Evolutionary conservation across 2,888 invertebrate genomes (phyloP).

Genomic region (Lycaena phlaeas): DNA sequence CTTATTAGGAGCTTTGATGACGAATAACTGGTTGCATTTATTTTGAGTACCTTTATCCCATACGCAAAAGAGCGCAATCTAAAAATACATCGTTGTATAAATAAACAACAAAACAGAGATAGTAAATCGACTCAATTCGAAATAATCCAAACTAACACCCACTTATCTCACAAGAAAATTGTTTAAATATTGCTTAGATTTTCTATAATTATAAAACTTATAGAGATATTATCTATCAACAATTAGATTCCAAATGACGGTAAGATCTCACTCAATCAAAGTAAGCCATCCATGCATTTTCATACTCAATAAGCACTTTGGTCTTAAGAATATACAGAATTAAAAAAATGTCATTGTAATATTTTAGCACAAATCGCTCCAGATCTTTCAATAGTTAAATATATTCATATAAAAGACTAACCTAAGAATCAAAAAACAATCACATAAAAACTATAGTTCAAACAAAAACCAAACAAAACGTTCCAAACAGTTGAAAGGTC

Average conservation of each 20-base stretch:
- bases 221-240: constrained; percentile 23
- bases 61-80: background rate
- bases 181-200: constrained; percentile 53
- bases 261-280: constrained; percentile 15
- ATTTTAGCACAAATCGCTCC: constrained; percentile 4
- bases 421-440: too few species aligned
- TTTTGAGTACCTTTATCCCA: too few species aligned
- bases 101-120: constrained; percentile 9
- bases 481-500: background rate
- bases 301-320: constrained; percentile 12
- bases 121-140: constrained; percentile 12
- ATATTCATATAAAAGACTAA: too few species aligned
- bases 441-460: too few species aligned
- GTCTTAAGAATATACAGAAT: constrained; percentile 8
- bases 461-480: background rate
- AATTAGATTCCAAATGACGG: constrained; percentile 31
- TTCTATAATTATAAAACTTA: constrained; percentile 38
- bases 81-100: constrained; percentile 7
- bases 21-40: too few species aligned
- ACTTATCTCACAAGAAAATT: constrained; percentile 19
- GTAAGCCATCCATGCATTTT: constrained; percentile 2
- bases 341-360: background rate
- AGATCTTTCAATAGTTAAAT: too few species aligned
- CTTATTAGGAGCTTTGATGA: too few species aligned
- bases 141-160: constrained; percentile 9